A percentile compares a stretch with the other conserved stretches of the same genome.
Conservation (phyloP, 2,113 vertebrate genomes). For the Oncorhynchus clarkii region DNA sequence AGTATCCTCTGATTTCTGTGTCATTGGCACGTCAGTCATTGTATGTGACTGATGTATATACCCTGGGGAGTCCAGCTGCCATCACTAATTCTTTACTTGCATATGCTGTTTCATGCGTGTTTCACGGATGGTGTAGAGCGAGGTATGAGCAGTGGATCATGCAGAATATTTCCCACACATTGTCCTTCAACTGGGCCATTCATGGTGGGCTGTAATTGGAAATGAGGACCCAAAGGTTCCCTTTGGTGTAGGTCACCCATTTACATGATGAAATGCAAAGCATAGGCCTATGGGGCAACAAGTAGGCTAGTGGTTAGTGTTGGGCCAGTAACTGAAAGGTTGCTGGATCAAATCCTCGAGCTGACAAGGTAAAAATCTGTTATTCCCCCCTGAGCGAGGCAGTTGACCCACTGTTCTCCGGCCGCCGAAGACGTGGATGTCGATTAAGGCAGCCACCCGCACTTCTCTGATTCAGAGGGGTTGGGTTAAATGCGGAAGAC, state of each 20-base stretch:
- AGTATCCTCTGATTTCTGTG: conserved; percentile 33
- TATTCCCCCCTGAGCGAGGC: no score
- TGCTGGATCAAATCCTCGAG: no score
- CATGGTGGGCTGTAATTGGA: not conserved
- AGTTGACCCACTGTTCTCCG: no score
- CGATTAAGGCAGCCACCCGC: no score
- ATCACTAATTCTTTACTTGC: conserved; percentile 43
- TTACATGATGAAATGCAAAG: not conserved
- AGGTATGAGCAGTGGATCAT: conserved; percentile 9
- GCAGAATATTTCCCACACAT: conserved; percentile 2
- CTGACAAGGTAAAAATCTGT: no score
- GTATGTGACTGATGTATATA: conserved; percentile 29
- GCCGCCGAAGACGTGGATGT: no score
- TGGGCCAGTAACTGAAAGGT: no score
- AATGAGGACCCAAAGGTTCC: not conserved
- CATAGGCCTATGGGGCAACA: not conserved
- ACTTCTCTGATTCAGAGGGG: no score
- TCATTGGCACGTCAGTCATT: conserved; percentile 46
- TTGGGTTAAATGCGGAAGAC: no score
- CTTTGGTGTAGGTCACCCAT: not conserved
- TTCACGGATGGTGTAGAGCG: conserved; percentile 20
- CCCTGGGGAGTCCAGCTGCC: conserved; percentile 23
- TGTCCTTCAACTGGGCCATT: not conserved
- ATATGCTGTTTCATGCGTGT: conserved; percentile 31
- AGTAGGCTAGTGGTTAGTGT: no score